Evolutionary conservation across 2,888 invertebrate species (phyloP).

Genomic region (Cheilosia urbana): DNA sequence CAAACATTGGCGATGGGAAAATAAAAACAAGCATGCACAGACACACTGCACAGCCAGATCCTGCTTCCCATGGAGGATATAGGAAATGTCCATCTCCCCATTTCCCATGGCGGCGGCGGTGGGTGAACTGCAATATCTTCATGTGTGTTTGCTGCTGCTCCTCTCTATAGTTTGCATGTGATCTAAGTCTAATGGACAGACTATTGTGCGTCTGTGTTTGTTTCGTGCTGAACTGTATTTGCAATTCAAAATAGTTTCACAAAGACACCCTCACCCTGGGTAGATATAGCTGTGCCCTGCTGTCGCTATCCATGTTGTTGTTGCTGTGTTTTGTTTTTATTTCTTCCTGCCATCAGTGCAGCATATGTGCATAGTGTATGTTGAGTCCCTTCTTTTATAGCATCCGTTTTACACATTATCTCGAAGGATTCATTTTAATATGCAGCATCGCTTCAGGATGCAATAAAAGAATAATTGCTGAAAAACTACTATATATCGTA

Average conservation of each 20-base stretch:
- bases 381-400: slow-evolving; percentile 46
- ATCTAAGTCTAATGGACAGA: slow-evolving; percentile 57
- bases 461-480: slow-evolving; percentile 73
- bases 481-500: slow-evolving; percentile 10
- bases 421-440: slow-evolving; percentile 61
- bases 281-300: slow-evolving; percentile 27
- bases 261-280: slow-evolving; percentile 38
- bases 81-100: slow-evolving; percentile 42
- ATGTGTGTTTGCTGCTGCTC: slow-evolving; percentile 29
- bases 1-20: slow-evolving; percentile 22
- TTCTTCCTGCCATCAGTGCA: slow-evolving; percentile 60
- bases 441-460: slow-evolving; percentile 69
- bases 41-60: slow-evolving; percentile 18
- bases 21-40: slow-evolving; percentile 5
- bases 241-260: slow-evolving; percentile 70
- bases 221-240: slow-evolving; percentile 61
- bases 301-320: slow-evolving; percentile 4
- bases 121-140: slow-evolving; percentile 47
- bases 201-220: slow-evolving; percentile 50
- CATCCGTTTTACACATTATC: slow-evolving; percentile 58
- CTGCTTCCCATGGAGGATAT: slow-evolving; percentile 33
- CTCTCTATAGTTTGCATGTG: slow-evolving; percentile 5
- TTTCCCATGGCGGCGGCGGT: background rate
- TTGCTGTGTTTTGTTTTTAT: slow-evolving; percentile 55
- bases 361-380: slow-evolving; percentile 33